Percentiles rank a stretch among this genome's conserved stretches.
Evolutionary conservation across 1,140 invertebrate species (phyloP).

Genomic region (Zaprionus gabonicus): DNA sequence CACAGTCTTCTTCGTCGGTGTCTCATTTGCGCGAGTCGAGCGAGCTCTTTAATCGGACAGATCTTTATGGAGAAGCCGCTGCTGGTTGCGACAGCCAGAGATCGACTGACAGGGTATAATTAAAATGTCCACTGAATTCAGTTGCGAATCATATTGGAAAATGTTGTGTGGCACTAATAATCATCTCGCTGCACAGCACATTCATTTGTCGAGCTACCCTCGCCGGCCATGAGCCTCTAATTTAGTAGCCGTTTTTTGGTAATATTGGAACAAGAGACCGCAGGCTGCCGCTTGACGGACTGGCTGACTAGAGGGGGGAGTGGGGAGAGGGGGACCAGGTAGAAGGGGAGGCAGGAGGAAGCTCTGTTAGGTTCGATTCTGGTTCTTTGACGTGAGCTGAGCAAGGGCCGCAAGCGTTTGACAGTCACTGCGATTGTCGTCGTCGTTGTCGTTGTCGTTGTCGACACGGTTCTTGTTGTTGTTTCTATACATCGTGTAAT

Average conservation of each 20-base stretch:
- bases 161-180: neutral
- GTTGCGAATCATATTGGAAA: constrained; percentile 10
- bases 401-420: constrained; percentile 41
- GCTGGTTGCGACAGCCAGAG: neutral
- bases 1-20: neutral
- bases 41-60: constrained; percentile 2
- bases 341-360: neutral
- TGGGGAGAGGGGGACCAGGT: too few species aligned
- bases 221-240: constrained; percentile 28
- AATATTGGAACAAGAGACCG: constrained; percentile 35
- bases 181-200: neutral
- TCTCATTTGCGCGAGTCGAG: neutral
- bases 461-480: constrained; percentile 22
- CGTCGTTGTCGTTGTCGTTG: constrained; percentile 25
- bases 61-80: neutral
- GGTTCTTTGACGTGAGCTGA: neutral
- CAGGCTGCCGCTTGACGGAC: constrained; percentile 45
- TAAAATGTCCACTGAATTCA: constrained; percentile 5
- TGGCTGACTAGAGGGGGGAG: neutral
- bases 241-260: constrained; percentile 45
- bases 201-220: constrained; percentile 17
- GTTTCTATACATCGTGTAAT: constrained; percentile 52
- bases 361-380: constrained; percentile 19
- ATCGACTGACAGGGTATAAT: neutral
- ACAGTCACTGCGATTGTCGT: constrained; percentile 37